Conservation (phyloP, 2,888 invertebrate species). For the Erannis defoliaria region DNA sequence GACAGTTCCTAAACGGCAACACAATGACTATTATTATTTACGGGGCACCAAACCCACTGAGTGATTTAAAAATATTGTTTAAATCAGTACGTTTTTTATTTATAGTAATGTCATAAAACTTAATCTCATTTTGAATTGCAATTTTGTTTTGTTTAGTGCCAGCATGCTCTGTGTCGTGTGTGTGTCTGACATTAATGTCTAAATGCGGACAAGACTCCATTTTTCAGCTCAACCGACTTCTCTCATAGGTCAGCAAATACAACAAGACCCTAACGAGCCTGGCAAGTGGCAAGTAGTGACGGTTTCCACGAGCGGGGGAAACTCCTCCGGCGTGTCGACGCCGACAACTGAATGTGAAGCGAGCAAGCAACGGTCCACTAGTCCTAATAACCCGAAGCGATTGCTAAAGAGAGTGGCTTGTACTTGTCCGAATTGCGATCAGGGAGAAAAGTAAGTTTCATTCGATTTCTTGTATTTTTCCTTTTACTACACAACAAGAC, state of each 20-base stretch:
- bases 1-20: too few species aligned
- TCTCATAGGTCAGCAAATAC: slow-evolving; percentile 88
- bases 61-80: too few species aligned
- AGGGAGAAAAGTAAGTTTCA: slow-evolving; percentile 90
- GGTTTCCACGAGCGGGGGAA: slow-evolving; percentile 56
- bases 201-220: slow-evolving; percentile 33
- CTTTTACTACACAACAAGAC: too few species aligned
- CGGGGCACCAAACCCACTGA: too few species aligned
- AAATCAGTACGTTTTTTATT: too few species aligned
- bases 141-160: background rate
- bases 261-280: slow-evolving; percentile 93
- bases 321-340: slow-evolving; percentile 32
- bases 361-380: slow-evolving; percentile 62
- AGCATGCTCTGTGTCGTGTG: slow-evolving; percentile 31
- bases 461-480: background rate
- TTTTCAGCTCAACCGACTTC: slow-evolving; percentile 32
- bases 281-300: slow-evolving; percentile 93
- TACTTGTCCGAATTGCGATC: slow-evolving; percentile 98
- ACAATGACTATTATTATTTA: too few species aligned
- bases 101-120: too few species aligned
- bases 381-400: slow-evolving; percentile 68
- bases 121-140: too few species aligned
- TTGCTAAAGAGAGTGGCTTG: slow-evolving; percentile 96
- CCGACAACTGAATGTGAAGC: slow-evolving; percentile 70
- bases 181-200: slow-evolving; percentile 29